phyloP scores from a whole-genome alignment of 2,113 vertebrate genomes.

The Mellivora capensis region DNA sequence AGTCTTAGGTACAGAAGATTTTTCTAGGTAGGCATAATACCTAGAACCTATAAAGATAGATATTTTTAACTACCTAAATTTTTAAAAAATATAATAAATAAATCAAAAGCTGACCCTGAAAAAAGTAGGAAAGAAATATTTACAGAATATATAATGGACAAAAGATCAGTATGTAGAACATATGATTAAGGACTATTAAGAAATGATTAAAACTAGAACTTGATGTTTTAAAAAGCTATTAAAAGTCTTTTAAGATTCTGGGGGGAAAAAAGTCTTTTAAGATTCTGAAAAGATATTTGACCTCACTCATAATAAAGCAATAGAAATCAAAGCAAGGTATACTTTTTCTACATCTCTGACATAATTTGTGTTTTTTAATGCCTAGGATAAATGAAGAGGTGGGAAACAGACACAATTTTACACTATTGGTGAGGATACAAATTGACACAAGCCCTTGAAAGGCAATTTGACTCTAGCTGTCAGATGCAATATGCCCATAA shows the following conservation, averaged over 20 bases:
- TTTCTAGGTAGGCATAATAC: background rate
- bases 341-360: background rate
- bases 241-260: background rate
- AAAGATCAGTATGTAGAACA: background rate
- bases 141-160: background rate
- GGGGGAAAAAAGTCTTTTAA: background rate
- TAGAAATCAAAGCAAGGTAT: background rate
- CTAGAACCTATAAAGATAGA: background rate
- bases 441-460: background rate
- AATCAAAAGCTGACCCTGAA: background rate
- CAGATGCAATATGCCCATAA: background rate
- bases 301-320: background rate
- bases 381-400: background rate
- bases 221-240: background rate
- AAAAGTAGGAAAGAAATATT: background rate
- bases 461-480: background rate
- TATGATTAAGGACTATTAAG: background rate
- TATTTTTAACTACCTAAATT: background rate
- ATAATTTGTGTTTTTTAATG: background rate
- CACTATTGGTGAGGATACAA: background rate
- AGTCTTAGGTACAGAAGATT: background rate
- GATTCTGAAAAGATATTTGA: background rate
- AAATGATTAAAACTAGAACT: background rate
- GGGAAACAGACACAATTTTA: background rate
- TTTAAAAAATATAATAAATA: background rate